Conservation (phyloP, 2,888 invertebrate species). For the Eupsilia transversa region DNA sequence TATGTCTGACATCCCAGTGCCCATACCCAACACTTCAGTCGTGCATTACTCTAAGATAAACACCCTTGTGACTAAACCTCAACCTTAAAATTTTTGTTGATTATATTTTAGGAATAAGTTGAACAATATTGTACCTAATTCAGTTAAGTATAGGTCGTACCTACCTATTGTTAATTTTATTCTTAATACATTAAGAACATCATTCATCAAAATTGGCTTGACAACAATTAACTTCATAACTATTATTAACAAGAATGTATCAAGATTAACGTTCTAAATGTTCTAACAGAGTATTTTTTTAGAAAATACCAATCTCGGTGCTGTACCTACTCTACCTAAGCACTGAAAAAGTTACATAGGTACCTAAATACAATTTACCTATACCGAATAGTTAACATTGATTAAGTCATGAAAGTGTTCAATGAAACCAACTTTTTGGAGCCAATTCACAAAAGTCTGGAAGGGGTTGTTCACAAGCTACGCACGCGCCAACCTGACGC, state of each 20-base stretch:
- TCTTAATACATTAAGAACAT: background rate
- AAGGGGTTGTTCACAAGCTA: slow-evolving; percentile 38
- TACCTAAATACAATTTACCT: background rate
- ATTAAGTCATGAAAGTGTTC: slow-evolving; percentile 10
- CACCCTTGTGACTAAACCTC: slow-evolving; percentile 74
- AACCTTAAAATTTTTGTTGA: slow-evolving; percentile 4
- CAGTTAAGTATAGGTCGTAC: background rate
- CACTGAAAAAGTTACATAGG: background rate
- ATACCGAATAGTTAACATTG: background rate
- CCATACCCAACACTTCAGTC: slow-evolving; percentile 85
- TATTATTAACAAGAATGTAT: background rate
- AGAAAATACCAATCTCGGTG: background rate
- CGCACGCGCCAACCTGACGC: slow-evolving; percentile 72
- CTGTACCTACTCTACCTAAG: background rate
- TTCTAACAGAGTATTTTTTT: background rate
- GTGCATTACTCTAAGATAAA: slow-evolving; percentile 84
- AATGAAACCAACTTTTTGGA: slow-evolving; percentile 25
- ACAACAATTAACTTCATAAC: background rate
- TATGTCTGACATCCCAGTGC: slow-evolving; percentile 82
- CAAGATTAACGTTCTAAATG: no score
- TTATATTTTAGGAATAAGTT: slow-evolving; percentile 6
- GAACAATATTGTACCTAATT: background rate
- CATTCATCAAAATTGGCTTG: background rate
- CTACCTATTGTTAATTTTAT: background rate
- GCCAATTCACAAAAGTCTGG: background rate